Evolutionary conservation across 1,140 invertebrate species (phyloP), one percentile per base, ranked within the genome.

Genomic region (Heliconius melpomene): DNA sequence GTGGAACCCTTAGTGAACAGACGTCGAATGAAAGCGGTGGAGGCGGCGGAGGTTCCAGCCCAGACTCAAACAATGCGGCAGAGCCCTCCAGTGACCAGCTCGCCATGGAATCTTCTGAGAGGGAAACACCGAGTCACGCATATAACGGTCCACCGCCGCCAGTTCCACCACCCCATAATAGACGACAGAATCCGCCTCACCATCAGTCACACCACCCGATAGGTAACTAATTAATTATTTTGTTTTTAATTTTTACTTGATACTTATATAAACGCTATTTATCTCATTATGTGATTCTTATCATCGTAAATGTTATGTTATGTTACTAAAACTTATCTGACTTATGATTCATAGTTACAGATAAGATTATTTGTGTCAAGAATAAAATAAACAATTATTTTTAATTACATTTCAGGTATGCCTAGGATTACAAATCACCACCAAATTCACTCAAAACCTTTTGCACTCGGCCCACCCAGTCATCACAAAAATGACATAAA

Each of bases 101-200:
- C 75, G 96, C 96, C 2, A 91, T 97, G 81, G 96, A 97, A 85
- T 96, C 96, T 29, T 90, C 95, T 2, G 96, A 97, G 77, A 95
- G 96, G 81, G 95, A 96, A 82, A 90, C 92, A 84, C 94, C 92
- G 29, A 95, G 94, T 77, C 92, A 95, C 50, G 92, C 95, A 5
- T 95, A 95, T 82, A 95, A 95, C 74, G 94, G 94, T 32, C 93
- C 94, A 6, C 95, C 95, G 3, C 92, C 95, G 8, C 91, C 92
- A 7, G 90, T 88, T 52, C 92, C 93, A 50, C 94, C 93, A 1
- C 91, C 90, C 74, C 94, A 93, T 72, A 93, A 93, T 66, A 88
- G 92, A 75, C 83, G 92, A 72, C 92, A 93, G 75, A 93, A 93
- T 79, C 93, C 94, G 75, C 95, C 95, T 20, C 95, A 95, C 78